phyloP scores from a whole-genome alignment of 2,888 invertebrate species.

The Autographa pulchrina region DNA sequence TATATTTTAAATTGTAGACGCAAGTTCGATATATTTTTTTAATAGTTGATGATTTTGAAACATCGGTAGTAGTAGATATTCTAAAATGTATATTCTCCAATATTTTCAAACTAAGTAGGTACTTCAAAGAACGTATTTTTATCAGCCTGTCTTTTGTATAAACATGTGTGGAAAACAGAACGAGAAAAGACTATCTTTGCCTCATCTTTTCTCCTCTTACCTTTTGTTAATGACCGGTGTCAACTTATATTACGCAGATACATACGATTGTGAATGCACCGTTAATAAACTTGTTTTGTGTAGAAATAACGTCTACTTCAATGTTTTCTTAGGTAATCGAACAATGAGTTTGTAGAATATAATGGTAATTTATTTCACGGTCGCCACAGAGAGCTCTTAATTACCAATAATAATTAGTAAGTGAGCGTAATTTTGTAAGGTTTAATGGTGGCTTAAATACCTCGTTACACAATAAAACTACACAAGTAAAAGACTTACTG shows the following conservation, averaged over 20 bases:
- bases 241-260: background rate
- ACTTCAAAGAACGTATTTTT: no score
- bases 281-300: background rate
- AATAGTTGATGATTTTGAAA: no score
- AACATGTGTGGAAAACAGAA: background rate
- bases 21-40: no score
- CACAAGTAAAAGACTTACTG: no score
- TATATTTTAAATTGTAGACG: no score
- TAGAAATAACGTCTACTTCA: background rate
- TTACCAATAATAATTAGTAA: background rate
- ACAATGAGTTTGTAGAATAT: background rate
- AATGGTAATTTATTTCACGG: background rate
- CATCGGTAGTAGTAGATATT: no score
- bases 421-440: background rate
- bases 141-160: background rate
- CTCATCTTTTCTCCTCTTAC: background rate
- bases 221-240: slow-evolving; percentile 3
- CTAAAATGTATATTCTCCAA: no score
- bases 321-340: background rate
- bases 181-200: background rate
- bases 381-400: background rate
- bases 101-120: no score
- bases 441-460: background rate
- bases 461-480: no score
- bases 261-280: background rate